Percentiles rank a stretch among this genome's conserved stretches.
These are phyloP conservation scores for Lemur catta DNA, from an alignment of 2,797 vertebrate genomes.

Conservation along the genomic window DNA sequence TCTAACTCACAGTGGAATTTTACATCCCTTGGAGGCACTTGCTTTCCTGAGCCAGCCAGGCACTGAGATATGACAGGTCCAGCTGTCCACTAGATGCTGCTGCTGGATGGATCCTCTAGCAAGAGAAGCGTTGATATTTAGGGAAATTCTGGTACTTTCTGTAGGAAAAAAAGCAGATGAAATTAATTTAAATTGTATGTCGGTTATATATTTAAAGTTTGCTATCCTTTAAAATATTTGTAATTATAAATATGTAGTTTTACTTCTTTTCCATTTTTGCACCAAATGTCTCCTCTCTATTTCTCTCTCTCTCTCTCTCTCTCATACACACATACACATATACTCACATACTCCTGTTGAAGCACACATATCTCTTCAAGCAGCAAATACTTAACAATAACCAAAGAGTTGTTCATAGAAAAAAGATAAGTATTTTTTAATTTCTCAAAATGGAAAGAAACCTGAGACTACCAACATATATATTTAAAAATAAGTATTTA, in stretches of 20 bases:
- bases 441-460: slow-evolving; percentile 9
- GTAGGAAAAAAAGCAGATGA: neutral
- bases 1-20: slow-evolving; percentile 47
- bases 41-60: neutral
- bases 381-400: neutral
- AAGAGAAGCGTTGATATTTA: neutral
- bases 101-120: neutral
- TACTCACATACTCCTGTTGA: neutral
- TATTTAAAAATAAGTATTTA: slow-evolving; percentile 27
- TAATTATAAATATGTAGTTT: slow-evolving; percentile 7
- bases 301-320: neutral
- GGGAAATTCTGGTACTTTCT: neutral
- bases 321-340: neutral
- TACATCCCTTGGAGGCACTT: slow-evolving; percentile 13
- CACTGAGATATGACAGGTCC: slow-evolving; percentile 31
- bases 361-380: neutral
- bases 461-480: neutral
- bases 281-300: neutral
- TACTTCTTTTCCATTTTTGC: neutral
- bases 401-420: neutral
- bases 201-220: neutral
- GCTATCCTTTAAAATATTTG: neutral
- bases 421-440: neutral
- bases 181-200: neutral
- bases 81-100: slow-evolving; percentile 16